Percentiles rank a stretch among this genome's conserved stretches.
Conservation (phyloP, 92 coral and sea anemone genomes). For the Porites lobata region DNA sequence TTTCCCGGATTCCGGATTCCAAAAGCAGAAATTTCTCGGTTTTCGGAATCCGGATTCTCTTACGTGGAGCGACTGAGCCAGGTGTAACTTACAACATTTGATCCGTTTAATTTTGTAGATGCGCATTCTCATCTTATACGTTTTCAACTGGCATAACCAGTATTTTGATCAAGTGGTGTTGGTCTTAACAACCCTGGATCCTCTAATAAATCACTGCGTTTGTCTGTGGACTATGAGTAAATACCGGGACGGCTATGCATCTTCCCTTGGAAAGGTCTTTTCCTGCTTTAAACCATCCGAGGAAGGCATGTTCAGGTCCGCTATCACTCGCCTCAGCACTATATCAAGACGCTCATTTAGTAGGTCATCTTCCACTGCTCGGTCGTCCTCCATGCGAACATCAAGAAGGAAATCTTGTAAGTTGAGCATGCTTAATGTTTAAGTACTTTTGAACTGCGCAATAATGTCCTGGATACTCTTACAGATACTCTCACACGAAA, state of each 20-base stretch:
- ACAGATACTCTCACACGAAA: too few species aligned
- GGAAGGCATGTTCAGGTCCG: conserved; percentile 84
- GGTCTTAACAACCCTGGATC: conserved; percentile 84
- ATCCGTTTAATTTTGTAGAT: conserved; percentile 50
- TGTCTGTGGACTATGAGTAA: conserved; percentile 90
- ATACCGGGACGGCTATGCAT: conserved; percentile 88
- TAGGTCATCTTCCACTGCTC: conserved; percentile 72
- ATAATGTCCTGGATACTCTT: too few species aligned
- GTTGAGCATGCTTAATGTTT: not conserved
- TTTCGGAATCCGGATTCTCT: too few species aligned
- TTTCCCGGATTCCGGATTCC: too few species aligned
- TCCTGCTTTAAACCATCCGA: conserved; percentile 84
- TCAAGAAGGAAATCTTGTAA: conserved; percentile 76
- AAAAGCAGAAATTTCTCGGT: too few species aligned
- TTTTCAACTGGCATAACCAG: conserved; percentile 83
- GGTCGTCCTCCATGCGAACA: conserved; percentile 77
- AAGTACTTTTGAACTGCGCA: not conserved
- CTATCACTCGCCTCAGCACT: conserved; percentile 85
- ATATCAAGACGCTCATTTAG: conserved; percentile 85
- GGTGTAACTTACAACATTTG: not conserved
- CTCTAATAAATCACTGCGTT: conserved; percentile 89
- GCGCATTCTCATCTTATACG: conserved; percentile 81
- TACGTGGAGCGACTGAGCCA: too few species aligned
- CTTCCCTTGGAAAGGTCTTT: conserved; percentile 76
- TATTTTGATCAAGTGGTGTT: conserved; percentile 88